Evolutionary conservation across 2,888 invertebrate genomes (phyloP).

Genomic region (Eilema griseolum): DNA sequence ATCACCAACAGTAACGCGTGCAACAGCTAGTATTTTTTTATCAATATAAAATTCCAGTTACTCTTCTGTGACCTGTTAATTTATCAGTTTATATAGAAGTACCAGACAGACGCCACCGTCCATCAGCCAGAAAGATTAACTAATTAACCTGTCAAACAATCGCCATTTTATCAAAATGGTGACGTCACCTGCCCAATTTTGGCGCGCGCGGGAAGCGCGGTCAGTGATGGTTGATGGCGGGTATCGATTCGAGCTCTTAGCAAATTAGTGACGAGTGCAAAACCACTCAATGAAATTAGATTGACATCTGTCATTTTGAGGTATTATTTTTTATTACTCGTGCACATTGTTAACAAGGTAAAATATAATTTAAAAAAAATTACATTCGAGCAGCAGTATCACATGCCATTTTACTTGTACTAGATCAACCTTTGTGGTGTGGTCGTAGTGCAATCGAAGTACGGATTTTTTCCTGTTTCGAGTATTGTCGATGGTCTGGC

Average conservation of each 20-base stretch:
- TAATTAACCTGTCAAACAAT: slow-evolving; percentile 58
- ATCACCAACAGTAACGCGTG: no score
- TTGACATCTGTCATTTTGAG: slow-evolving; percentile 63
- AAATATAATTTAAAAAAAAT: not conserved
- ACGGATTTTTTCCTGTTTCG: no score
- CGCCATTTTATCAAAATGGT: slow-evolving; percentile 56
- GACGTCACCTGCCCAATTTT: slow-evolving; percentile 52
- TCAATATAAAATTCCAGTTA: no score
- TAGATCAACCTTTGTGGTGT: not conserved
- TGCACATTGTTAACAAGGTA: not conserved
- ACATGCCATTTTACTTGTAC: not conserved
- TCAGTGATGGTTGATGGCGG: slow-evolving; percentile 40
- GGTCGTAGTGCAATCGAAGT: no score
- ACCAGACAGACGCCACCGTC: slow-evolving; percentile 35
- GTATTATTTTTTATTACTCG: slow-evolving; percentile 8
- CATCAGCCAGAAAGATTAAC: slow-evolving; percentile 49
- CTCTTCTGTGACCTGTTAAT: slow-evolving; percentile 15
- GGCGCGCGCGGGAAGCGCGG: slow-evolving; percentile 42
- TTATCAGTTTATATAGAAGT: slow-evolving; percentile 38
- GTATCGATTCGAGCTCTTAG: slow-evolving; percentile 67
- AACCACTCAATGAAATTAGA: slow-evolving; percentile 69
- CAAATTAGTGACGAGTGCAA: slow-evolving; percentile 70
- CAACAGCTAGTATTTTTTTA: no score
- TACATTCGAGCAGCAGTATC: no score
- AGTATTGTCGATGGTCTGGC: no score